A percentile compares a stretch with the other conserved stretches of the same genome.
These are phyloP conservation scores for Nemotelus pantherinus DNA, from an alignment of 2,888 invertebrate species.

Conservation along the genomic window DNA sequence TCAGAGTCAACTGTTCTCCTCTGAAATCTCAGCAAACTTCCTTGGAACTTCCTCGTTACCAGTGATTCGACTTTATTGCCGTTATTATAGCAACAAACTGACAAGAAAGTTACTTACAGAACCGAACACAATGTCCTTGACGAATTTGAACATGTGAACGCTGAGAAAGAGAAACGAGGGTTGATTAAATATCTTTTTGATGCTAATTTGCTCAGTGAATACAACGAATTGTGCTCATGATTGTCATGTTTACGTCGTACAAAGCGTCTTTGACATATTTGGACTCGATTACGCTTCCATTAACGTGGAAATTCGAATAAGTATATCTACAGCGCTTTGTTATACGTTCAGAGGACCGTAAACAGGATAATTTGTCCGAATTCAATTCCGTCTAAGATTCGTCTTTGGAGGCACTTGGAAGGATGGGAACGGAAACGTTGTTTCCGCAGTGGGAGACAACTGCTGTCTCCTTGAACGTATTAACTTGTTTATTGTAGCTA, in stretches of 20 bases:
- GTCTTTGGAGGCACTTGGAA: no score
- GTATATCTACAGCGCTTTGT: background rate
- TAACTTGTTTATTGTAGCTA: no score
- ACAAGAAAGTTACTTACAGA: slow-evolving; percentile 8
- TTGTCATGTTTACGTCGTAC: slow-evolving; percentile 24
- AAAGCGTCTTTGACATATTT: slow-evolving; percentile 17
- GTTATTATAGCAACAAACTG: slow-evolving; percentile 4
- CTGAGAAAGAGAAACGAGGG: slow-evolving; percentile 10
- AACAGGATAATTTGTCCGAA: slow-evolving; percentile 13
- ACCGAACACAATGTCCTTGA: background rate
- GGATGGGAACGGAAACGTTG: no score
- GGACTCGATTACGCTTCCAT: slow-evolving; percentile 17
- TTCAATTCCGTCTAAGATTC: no score
- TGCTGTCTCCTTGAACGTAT: no score
- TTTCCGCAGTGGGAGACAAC: no score
- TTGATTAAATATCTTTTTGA: slow-evolving; percentile 40
- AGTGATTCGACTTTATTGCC: slow-evolving; percentile 11
- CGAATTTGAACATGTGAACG: slow-evolving; percentile 1
- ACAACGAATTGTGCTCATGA: slow-evolving; percentile 12
- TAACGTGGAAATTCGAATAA: slow-evolving; percentile 9
- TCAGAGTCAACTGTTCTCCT: background rate
- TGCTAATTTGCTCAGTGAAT: slow-evolving; percentile 41
- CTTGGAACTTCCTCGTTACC: slow-evolving; percentile 3
- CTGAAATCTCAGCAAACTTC: background rate
- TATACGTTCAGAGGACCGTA: slow-evolving; percentile 13